Conservation (phyloP, 1,140 invertebrate species). For the Meteorus sp. region DNA sequence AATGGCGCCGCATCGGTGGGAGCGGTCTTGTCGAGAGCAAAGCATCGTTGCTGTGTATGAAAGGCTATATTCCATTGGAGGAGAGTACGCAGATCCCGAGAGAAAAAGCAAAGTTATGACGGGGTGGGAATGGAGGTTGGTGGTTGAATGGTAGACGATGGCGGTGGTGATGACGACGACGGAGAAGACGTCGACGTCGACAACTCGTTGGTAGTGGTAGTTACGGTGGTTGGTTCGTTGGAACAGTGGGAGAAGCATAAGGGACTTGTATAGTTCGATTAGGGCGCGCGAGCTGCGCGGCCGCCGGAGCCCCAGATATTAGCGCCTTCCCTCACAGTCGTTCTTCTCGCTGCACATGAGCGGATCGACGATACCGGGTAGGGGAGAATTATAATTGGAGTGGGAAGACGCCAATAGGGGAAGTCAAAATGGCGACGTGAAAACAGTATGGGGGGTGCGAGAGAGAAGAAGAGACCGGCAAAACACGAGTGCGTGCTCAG, state of each 20-base stretch:
- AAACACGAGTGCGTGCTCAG: conserved; percentile 23
- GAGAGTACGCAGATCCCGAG: conserved; percentile 6
- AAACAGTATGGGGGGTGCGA: too few relatives aligned
- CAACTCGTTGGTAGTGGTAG: conserved; percentile 29
- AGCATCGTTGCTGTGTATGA: conserved; percentile 8
- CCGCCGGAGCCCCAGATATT: conserved; percentile 54
- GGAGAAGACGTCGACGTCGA: conserved; percentile 21
- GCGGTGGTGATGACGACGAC: conserved; percentile 8
- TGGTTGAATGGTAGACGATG: neutral
- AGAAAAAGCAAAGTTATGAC: conserved; percentile 13
- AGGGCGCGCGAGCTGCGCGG: conserved; percentile 50
- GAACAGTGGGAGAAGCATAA: conserved; percentile 34
- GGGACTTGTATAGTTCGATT: conserved; percentile 50
- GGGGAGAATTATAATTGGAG: conserved; percentile 5
- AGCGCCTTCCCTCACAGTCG: conserved; percentile 39
- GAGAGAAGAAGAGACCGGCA: conserved; percentile 25
- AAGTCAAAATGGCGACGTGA: conserved; percentile 15
- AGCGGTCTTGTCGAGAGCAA: conserved; percentile 18
- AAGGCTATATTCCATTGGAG: conserved; percentile 6
- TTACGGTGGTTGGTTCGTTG: conserved; percentile 26
- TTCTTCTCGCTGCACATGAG: conserved; percentile 33
- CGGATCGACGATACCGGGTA: conserved; percentile 30
- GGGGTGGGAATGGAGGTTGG: conserved; percentile 17
- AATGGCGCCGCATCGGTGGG: conserved; percentile 12
- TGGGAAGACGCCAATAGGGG: neutral